These are phyloP conservation scores for Blastobasis lacticolella DNA, from an alignment of 2,888 invertebrate species.

Conservation along the genomic window DNA sequence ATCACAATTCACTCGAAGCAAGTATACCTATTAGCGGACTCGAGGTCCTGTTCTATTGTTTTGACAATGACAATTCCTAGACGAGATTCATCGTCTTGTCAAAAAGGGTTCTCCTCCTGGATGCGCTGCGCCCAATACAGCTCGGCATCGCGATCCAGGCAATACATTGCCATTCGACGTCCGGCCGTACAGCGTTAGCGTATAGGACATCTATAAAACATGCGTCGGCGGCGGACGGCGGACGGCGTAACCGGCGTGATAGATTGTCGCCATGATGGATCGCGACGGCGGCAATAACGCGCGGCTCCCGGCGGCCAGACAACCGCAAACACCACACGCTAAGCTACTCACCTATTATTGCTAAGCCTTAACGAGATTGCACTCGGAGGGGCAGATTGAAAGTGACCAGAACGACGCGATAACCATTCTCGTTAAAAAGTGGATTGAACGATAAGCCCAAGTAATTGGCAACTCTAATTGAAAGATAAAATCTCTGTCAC, in stretches of 20 bases:
- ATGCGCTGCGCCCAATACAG: no score
- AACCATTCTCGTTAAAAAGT: neutral
- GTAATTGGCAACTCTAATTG: no score
- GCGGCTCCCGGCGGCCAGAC: conserved; percentile 14
- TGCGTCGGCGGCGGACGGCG: conserved; percentile 16
- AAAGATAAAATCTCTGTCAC: no score
- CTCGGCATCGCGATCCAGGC: no score
- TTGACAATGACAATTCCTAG: no score
- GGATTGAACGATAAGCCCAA: no score
- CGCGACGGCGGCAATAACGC: conserved; percentile 30
- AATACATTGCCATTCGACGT: neutral
- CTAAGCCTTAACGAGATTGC: conserved; percentile 12
- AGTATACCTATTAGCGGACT: no score
- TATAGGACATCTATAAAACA: conserved; percentile 32
- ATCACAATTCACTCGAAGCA: no score
- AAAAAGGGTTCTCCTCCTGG: no score
- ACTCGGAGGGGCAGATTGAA: neutral
- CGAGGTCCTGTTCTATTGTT: no score
- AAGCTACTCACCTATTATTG: conserved; percentile 26
- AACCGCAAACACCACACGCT: conserved; percentile 39
- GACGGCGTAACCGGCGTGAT: conserved; percentile 32
- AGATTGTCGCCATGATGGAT: conserved; percentile 57
- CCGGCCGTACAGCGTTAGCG: conserved; percentile 37
- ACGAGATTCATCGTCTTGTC: no score
- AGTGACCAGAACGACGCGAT: conserved; percentile 1